Evolutionary conservation across 2,113 vertebrate genomes (phyloP), one percentile per base, ranked within the genome.

Genomic region (Halichoerus grypus): DNA sequence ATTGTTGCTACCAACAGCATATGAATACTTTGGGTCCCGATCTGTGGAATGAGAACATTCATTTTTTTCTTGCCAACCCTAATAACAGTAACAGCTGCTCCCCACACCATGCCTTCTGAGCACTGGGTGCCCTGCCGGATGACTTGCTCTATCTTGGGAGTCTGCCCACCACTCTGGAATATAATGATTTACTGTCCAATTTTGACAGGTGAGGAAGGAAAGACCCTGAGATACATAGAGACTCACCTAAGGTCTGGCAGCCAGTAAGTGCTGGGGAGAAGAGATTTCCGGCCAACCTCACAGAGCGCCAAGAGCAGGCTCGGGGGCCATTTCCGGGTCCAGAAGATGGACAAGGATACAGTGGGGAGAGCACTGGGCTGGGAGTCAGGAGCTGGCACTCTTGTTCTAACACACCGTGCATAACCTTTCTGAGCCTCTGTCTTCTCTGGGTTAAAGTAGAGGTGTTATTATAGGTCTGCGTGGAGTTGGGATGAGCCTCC

Each of bases 381-480:
- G 26, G 74, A 67, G 46, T 79, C 39, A 33, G 67, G 80, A 19
- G 15, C 42, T 0, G 4, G 4, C 26, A 0, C 18, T 36, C 42
- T 36, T 36, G 53, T 36, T 42, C 46, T 55, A 7, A 42, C 33
- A 22, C 57, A 2, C 26, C 4, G 1, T 15, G 46, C 31, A 24
- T 31, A 1, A 26, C 11, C 22, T 76, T 31, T 22, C 65, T 12
- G 13, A 69, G 53, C 49, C 39, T 46, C 51, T 9, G 63, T 7
- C 22, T 63, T 31, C 36, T n/a, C 15, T 0, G 1, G 0, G 11
- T 7, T 31, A 11, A 22, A 1, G 22, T 0, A 13, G 36, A 15
- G 57, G 51, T 4, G 24, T 3, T 4, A 1, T 11, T 0, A 4
- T 0, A 4, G 36, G 49, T 5, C 10, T 2, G 2, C 0, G 0